Base-by-base conservation (phyloP, 1,140 invertebrate species). In the Papilio xuthus region DNA sequence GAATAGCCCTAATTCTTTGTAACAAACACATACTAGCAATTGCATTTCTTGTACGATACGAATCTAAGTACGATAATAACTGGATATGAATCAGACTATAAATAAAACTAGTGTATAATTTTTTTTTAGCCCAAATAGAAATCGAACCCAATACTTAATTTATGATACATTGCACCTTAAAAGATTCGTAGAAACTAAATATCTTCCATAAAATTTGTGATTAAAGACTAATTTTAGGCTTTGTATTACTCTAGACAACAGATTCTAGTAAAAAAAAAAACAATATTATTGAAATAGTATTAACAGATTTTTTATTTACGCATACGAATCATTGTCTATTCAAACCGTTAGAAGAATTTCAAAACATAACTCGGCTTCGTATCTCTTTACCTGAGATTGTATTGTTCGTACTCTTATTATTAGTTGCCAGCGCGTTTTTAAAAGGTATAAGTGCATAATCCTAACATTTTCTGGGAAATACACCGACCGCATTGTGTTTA, bases 381-480 rank as follows among this genome's bases (percentile, higher is more conserved):
- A 44, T 10, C n/a, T 32, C 8, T 23, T 12, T 74, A 74, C 47
- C 72, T 74, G 47, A 47, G 41, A 12, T 15, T 26, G 18, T n/a
- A 72, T 74, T 74, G 44, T 53, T 74, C 26, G 26, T 50, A n/a
- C 44, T 18, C 50, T 26, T 74, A 53, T 74, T 53, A 28, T 53
- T 74, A 53, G 44, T 74, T 28, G 70, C 41, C 9, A 73, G 12
- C 10, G 18, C 71, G 18, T 23, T 60, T 60, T 12, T 60, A 26
- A 3, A 10, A 47, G 44, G 44, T 26, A 28, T 60, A 23, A 23
- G 20, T 56, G 1, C 20, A 23, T 0, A 3, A 20, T 20, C 7
- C 18, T 60, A 60, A 26, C 23, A 6, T 26, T 26, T 60, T 60
- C 23, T 60, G 23, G 26, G 56, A 60, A 60, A 26, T 60, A 26